A percentile compares a stretch with the other conserved stretches of the same genome.
Conservation (phyloP, 2,113 vertebrate genomes). For the Struthidea cinerea region DNA sequence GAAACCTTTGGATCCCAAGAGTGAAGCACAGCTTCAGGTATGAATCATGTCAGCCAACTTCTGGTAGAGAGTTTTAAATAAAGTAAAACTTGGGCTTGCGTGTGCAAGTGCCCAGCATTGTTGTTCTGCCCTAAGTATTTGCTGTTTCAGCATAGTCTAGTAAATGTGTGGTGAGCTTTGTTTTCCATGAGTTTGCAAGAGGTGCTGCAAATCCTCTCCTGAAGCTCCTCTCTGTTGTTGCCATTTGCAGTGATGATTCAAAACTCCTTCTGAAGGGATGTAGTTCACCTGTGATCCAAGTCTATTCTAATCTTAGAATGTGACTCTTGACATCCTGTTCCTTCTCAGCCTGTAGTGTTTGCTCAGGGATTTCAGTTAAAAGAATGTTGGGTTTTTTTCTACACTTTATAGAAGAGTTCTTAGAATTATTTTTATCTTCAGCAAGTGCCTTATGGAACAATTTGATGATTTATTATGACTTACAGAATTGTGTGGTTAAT, state of each 20-base stretch:
- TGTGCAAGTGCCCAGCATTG: not conserved
- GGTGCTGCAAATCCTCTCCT: not conserved
- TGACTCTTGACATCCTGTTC: constrained; percentile 3
- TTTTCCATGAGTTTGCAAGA: not conserved
- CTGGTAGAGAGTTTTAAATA: not conserved
- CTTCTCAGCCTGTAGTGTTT: constrained; percentile 14
- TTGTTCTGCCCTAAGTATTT: not conserved
- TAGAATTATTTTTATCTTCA: constrained; percentile 22
- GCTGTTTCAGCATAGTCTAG: not conserved
- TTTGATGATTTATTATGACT: constrained; percentile 34
- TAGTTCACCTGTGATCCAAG: not conserved
- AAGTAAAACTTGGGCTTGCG: not conserved
- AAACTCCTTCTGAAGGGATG: not conserved
- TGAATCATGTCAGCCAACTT: not conserved
- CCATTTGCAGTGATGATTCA: not conserved
- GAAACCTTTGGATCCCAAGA: constrained; percentile 91
- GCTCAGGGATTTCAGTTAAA: not conserved
- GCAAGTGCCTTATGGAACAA: not conserved
- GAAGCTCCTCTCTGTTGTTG: not conserved
- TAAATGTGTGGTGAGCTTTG: not conserved
- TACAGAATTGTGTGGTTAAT: constrained; percentile 14
- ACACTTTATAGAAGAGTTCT: not conserved
- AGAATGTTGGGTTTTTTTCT: not conserved
- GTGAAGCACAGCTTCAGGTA: constrained; percentile 93
- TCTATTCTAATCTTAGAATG: not conserved